Base-by-base conservation (phyloP, 1,140 invertebrate genomes). In the Conus ventricosus region DNA sequence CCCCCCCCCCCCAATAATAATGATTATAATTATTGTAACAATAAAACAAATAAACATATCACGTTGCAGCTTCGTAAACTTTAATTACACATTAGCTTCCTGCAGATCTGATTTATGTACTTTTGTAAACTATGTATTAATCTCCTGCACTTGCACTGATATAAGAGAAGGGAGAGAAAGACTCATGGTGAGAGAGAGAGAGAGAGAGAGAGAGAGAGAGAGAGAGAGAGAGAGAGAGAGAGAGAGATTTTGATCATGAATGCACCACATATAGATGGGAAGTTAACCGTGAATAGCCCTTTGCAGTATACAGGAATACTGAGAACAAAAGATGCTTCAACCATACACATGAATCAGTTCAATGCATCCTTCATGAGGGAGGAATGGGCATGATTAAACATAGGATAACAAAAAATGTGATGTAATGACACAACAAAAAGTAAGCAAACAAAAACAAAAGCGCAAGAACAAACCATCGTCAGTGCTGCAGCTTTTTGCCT, bases 241-340 rank as follows among this genome's bases (percentile, higher is more conserved):
- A 11, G n/a, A 75, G 7, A 75, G 67, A 54, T 81, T 81, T 81
- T 81, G 80, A 81, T 81, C 80, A 81, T 81, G 11, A 39, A 78
- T 78, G 25, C 76, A 78, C 76, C 76, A 81, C 7, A 51, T 71
- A 60, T 60, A 60, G 76, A 13, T 23, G 27, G n/a, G 8, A 39
- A 39, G 15, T 11, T 11, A 23, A 78, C 51, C 1, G 76, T 27
- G 1, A 78, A 39, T 25, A 78, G 27, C n/a, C 13, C n/a, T 78
- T 75, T 75, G 71, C 71, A 75, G 7, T 60, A 15, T 4, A 71
- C 23, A 71, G 7, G 11, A 71, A 71, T 20, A 71, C 11, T 20
- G 20, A 71, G 8, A 71, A 71, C 67, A 71, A 71, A 71, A 60
- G 8, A 15, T 15, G 57, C 15, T 15, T 8, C 57, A 15, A 60